Evolutionary conservation across 2,113 vertebrate genomes (phyloP).

Genomic region (Hemiscyllium ocellatum): DNA sequence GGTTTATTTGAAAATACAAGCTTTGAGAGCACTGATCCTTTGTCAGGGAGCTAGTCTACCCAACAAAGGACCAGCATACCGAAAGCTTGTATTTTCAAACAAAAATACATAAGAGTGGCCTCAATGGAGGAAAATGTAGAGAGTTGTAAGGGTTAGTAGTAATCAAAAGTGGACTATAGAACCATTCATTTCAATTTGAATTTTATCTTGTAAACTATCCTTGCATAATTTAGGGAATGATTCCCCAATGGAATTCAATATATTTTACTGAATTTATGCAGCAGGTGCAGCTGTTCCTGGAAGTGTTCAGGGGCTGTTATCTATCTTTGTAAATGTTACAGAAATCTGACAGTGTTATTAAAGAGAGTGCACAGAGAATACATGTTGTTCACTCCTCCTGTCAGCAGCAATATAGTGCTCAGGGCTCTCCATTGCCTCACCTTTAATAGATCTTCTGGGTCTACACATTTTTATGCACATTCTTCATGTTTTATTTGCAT

Average conservation of each 20-base stretch:
- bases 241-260: not conserved
- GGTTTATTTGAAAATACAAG: too few species aligned
- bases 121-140: not conserved
- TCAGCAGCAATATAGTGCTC: conserved; percentile 1
- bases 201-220: not conserved
- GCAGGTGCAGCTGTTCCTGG: not conserved
- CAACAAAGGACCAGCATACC: too few species aligned
- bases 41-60: too few species aligned
- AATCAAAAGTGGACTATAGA: not conserved
- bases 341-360: conserved; percentile 29
- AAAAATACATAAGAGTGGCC: not conserved
- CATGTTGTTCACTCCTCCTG: not conserved
- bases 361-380: not conserved
- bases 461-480: not conserved
- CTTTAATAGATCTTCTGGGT: too few species aligned
- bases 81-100: too few species aligned
- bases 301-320: not conserved
- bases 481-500: conserved; percentile 16
- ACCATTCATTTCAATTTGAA: conserved; percentile 1
- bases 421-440: not conserved
- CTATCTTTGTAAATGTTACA: conserved; percentile 10
- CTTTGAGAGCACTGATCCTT: too few species aligned
- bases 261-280: conserved; percentile 19
- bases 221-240: too few species aligned
- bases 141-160: not conserved